Conservation (phyloP, 2,113 vertebrate genomes). For the Thomomys bottae region DNA sequence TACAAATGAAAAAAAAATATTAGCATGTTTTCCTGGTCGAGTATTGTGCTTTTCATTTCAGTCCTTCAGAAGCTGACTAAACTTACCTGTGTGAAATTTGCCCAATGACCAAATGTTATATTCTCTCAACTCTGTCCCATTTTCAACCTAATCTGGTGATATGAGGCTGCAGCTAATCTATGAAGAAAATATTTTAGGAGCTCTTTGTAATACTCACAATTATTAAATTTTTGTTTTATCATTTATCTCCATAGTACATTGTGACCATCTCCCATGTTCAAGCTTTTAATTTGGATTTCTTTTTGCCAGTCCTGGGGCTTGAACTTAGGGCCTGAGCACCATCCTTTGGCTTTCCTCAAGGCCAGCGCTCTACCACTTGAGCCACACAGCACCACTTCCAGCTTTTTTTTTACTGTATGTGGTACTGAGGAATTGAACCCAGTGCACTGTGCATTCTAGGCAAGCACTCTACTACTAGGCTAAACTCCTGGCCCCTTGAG, state of each 20-base stretch:
- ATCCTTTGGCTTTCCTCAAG: too few species aligned
- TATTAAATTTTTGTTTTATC: slow-evolving; percentile 38
- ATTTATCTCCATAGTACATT: background rate
- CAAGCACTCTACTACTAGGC: too few species aligned
- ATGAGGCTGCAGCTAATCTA: slow-evolving; percentile 36
- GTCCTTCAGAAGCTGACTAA: background rate
- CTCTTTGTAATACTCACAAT: background rate
- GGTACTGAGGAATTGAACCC: too few species aligned
- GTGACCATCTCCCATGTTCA: slow-evolving; percentile 15
- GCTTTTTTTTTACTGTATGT: too few species aligned
- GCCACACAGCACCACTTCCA: too few species aligned
- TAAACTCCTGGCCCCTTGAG: too few species aligned
- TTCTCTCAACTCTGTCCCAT: background rate
- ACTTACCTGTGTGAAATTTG: slow-evolving; percentile 11
- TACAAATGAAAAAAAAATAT: slow-evolving; percentile 36
- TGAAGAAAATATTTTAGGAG: slow-evolving; percentile 21
- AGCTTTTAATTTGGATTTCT: too few species aligned
- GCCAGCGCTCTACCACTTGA: too few species aligned
- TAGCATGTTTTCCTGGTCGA: slow-evolving; percentile 22
- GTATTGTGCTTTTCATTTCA: background rate
- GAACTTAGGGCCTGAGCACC: too few species aligned
- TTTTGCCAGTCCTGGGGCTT: too few species aligned
- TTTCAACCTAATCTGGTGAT: slow-evolving; percentile 23
- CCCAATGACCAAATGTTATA: background rate
- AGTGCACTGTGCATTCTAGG: too few species aligned